Base-by-base conservation (phyloP, 2,888 invertebrate genomes). In the Dolichopus griseipennis region DNA sequence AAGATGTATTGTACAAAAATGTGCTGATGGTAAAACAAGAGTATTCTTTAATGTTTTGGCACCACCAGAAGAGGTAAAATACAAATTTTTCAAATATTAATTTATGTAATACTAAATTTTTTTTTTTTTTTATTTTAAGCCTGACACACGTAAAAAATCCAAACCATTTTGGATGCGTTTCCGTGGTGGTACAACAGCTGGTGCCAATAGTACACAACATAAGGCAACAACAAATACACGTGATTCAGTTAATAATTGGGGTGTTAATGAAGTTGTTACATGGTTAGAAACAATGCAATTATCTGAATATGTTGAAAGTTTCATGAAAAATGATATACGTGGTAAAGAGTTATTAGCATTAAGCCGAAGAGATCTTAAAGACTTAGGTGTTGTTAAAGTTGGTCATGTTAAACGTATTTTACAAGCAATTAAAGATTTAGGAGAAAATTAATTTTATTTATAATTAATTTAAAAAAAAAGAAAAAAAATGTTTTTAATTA, bases 341-440 rank as follows among this genome's bases (percentile, higher is more conserved):
- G 97, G 97, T 1, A 85, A 91, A 52, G 97, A 97, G 78, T 84
- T 97, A 41, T 84, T 96, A 5, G 89, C 91, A 0, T 83, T 98
- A 69, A 95, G 95, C 3, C 84, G 96, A 67, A 84, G 95, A 20
- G 93, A 94, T 79, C 84, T 93, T 6, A 89, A 95, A 78, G 97
- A 97, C 73, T 85, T 97, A 65, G 97, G 97, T 10, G 90, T 97
- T 67, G 90, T 90, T 12, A 97, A 97, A 83, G 93, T 97, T 66
- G 97, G 97, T 0, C 97, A 97, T 79, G 90, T 97, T 41, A 97
- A 97, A 83, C 87, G 97, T 76, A 92, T 98, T 73, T 87, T 95
- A 72, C 93, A 95, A 79, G 95, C 93, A 27, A 93, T 96, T 71
- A 92, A 93, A 82, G 95, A 96, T 79, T 83, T 92, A 64, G 76